phyloP scores from a whole-genome alignment of 2,888 invertebrate species.

The Caenorhabditis plicata region DNA sequence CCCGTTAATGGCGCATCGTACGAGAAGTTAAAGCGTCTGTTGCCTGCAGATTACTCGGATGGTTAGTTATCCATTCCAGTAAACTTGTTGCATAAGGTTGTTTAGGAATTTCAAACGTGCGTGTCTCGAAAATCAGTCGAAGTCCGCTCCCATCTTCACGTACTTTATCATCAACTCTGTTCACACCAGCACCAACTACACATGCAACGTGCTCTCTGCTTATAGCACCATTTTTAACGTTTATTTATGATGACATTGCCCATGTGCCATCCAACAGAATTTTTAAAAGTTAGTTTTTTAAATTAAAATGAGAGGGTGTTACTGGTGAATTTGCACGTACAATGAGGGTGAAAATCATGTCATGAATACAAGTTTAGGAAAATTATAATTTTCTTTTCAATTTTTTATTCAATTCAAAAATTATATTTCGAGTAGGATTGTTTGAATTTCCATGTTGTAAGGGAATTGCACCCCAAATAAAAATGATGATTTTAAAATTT shows the following conservation, averaged over 20 bases:
- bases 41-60: constrained; percentile 61
- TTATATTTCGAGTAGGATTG: too few relatives aligned
- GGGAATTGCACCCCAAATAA: too few relatives aligned
- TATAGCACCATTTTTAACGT: constrained; percentile 68
- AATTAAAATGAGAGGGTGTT: too few relatives aligned
- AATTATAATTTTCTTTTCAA: too few relatives aligned
- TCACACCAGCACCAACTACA: constrained; percentile 33
- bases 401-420: too few relatives aligned
- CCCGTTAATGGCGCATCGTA: constrained; percentile 62
- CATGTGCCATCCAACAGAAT: constrained; percentile 71
- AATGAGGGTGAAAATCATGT: too few relatives aligned
- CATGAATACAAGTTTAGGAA: too few relatives aligned
- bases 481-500: too few relatives aligned
- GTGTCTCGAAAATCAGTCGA: too few relatives aligned
- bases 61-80: constrained; percentile 32
- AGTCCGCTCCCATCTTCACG: constrained; percentile 40
- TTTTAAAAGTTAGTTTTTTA: constrained; percentile 70
- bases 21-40: constrained; percentile 57
- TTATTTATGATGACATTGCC: constrained; percentile 66
- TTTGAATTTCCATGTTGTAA: too few relatives aligned
- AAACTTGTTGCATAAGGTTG: neutral
- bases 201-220: constrained; percentile 76
- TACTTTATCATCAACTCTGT: constrained; percentile 38
- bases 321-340: too few relatives aligned
- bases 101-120: constrained; percentile 37